Conservation (phyloP, 2,113 vertebrate species). For the Motacilla tschutschensis region DNA sequence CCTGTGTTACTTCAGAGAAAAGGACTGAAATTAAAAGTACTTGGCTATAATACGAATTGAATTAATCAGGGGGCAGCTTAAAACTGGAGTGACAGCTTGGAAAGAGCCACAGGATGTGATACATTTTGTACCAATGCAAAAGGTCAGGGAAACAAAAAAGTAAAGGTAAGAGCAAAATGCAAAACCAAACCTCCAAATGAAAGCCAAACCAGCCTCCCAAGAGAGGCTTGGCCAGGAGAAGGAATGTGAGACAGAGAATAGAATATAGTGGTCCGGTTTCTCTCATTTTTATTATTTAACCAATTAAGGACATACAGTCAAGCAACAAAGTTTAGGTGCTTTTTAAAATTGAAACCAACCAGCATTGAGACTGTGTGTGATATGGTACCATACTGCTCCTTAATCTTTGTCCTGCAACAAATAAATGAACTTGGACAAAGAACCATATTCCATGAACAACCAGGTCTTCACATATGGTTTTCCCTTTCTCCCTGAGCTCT, state of each 20-base stretch:
- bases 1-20: background rate
- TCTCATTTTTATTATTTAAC: background rate
- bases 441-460: background rate
- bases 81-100: background rate
- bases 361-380: background rate
- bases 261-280: fast-evolving
- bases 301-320: background rate
- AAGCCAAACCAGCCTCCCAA: background rate
- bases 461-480: background rate
- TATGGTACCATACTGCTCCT: background rate
- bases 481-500: background rate
- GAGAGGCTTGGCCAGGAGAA: background rate
- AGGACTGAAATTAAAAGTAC: background rate
- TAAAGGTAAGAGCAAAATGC: background rate
- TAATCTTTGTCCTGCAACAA: background rate
- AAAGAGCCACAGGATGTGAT: background rate
- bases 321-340: background rate
- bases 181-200: background rate
- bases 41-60: background rate
- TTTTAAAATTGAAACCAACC: background rate
- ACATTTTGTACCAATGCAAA: background rate
- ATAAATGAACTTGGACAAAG: background rate
- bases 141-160: background rate
- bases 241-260: background rate
- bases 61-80: background rate